Conservation (phyloP, 2,113 vertebrate species). For the Crotalus helleri region DNA sequence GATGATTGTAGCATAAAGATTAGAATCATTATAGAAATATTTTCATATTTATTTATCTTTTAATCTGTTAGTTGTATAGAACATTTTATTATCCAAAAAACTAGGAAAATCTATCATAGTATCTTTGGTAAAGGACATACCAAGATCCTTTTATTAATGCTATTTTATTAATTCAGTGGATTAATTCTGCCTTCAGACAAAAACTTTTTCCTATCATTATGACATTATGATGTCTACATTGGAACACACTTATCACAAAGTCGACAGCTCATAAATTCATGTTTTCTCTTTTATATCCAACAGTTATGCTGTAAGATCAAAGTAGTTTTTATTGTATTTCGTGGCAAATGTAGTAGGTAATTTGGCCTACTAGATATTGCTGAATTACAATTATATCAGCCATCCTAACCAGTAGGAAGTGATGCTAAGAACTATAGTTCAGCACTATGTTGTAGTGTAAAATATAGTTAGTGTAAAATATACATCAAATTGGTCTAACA, state of each 20-base stretch:
- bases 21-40: background rate
- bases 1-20: background rate
- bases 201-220: accelerated
- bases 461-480: background rate
- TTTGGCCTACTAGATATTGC: background rate
- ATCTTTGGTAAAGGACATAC: background rate
- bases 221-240: accelerated
- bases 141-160: background rate
- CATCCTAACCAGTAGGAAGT: background rate
- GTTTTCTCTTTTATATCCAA: background rate
- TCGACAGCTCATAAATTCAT: accelerated
- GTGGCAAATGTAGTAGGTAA: background rate
- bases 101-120: background rate
- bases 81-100: background rate
- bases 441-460: background rate
- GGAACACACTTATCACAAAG: accelerated
- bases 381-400: background rate
- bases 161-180: background rate
- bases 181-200: background rate
- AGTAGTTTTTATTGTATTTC: background rate
- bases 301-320: background rate
- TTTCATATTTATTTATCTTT: background rate
- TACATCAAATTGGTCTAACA: background rate
- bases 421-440: background rate
- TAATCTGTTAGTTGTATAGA: background rate